Conservation (phyloP, 2,113 vertebrate genomes). For the Odocoileus virginianus region DNA sequence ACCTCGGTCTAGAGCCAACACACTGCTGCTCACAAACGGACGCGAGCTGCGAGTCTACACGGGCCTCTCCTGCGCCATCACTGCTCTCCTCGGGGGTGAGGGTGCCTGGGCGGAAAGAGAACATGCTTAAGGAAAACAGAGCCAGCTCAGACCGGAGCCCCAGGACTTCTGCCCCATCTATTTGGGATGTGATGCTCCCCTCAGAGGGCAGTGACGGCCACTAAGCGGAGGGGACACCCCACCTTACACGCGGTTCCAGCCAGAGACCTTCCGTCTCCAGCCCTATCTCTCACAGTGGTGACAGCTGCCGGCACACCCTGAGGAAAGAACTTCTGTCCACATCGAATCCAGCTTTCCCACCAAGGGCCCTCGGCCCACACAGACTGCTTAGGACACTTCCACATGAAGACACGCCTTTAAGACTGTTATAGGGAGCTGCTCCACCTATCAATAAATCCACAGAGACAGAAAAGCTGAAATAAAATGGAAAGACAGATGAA, state of each 20-base stretch:
- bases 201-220: not conserved
- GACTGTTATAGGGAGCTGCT: not conserved
- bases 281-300: not conserved
- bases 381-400: not conserved
- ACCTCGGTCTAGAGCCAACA: not conserved
- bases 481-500: not conserved
- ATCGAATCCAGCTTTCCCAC: not conserved
- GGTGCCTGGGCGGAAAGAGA: not conserved
- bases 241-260: not conserved
- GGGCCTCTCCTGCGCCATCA: not conserved
- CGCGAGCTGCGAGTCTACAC: not conserved
- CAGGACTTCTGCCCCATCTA: not conserved
- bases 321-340: not conserved
- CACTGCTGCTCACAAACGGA: rapidly evolving
- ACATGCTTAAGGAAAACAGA: not conserved
- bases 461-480: not conserved
- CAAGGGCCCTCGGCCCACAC: not conserved
- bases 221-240: not conserved
- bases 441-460: not conserved
- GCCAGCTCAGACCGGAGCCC: not conserved
- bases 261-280: not conserved
- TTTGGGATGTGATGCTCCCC: not conserved
- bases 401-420: not conserved
- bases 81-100: not conserved
- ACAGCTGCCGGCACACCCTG: not conserved